Evolutionary conservation across 2,797 vertebrate genomes (phyloP).

Genomic region (Miichthys miiuy): DNA sequence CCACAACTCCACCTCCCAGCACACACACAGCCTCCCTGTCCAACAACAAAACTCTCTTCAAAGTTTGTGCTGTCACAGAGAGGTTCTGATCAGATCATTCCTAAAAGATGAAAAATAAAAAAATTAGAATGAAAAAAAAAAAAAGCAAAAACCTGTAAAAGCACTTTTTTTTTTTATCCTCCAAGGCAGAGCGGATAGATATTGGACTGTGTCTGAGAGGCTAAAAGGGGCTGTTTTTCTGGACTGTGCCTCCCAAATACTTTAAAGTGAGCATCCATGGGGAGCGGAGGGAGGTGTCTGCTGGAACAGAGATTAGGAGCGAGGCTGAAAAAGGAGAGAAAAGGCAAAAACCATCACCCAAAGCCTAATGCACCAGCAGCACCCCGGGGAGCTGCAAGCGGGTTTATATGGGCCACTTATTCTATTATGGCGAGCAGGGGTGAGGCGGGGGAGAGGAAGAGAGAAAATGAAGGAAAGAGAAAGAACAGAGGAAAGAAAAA

Average conservation of each 20-base stretch:
- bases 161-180: background rate
- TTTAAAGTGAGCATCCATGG: constrained; percentile 39
- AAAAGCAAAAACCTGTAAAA: background rate
- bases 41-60: background rate
- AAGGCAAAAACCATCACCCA: constrained; percentile 48
- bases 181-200: background rate
- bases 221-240: constrained; percentile 39
- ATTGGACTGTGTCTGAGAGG: constrained; percentile 22
- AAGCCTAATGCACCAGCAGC: constrained; percentile 51
- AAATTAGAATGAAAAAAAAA: background rate
- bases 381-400: constrained; percentile 41
- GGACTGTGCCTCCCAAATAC: constrained; percentile 40
- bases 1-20: no score
- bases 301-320: constrained; percentile 54
- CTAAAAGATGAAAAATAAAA: constrained; percentile 17
- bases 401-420: constrained; percentile 60
- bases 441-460: background rate
- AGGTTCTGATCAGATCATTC: constrained; percentile 32
- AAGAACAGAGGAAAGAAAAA: background rate
- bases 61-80: constrained; percentile 4
- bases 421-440: constrained; percentile 39
- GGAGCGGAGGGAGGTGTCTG: constrained; percentile 45
- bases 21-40: no score
- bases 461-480: background rate
- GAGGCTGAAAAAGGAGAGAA: constrained; percentile 20